These are phyloP conservation scores for Ophion ellenae DNA, from an alignment of 2,888 invertebrate species.

Conservation along the genomic window DNA sequence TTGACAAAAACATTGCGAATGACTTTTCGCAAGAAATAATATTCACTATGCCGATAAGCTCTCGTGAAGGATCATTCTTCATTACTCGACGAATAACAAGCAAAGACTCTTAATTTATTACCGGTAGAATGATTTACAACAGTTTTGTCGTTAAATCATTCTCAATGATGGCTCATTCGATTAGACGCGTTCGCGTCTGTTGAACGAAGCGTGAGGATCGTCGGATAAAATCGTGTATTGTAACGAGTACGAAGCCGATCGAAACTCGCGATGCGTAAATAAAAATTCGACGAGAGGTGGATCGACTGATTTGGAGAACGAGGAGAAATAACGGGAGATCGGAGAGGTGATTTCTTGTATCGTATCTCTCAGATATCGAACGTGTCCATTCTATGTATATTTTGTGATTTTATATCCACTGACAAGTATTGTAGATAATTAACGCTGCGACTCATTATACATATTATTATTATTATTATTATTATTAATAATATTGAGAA, in stretches of 20 bases:
- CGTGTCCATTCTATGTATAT: conserved; percentile 82
- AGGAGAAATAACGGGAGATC: conserved; percentile 21
- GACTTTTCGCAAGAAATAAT: background rate
- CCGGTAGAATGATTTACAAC: conserved; percentile 18
- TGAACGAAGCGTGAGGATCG: conserved; percentile 2
- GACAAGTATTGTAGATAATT: conserved; percentile 83
- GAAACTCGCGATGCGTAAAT: conserved; percentile 23
- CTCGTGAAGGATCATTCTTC: background rate
- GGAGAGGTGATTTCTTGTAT: conserved; percentile 48
- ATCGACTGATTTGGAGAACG: conserved; percentile 35
- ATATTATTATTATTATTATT: conserved; percentile 77
- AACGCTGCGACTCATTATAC: conserved; percentile 81
- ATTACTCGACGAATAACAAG: background rate
- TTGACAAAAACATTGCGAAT: conserved; percentile 32
- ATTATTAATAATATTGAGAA: conserved; percentile 75
- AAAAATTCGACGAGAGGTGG: conserved; percentile 21
- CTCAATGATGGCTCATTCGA: conserved; percentile 6
- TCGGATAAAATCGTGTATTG: background rate
- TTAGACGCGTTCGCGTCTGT: background rate
- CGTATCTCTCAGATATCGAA: conserved; percentile 65
- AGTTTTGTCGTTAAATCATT: conserved; percentile 21
- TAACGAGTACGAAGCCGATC: conserved; percentile 17
- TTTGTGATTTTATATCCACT: conserved; percentile 83
- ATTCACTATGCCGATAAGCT: conserved; percentile 6
- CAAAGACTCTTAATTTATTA: conserved; percentile 2